Evolutionary conservation across 2,797 vertebrate genomes (phyloP), one percentile per base, ranked within the genome.

Genomic region (Threskiornis aethiopicus): DNA sequence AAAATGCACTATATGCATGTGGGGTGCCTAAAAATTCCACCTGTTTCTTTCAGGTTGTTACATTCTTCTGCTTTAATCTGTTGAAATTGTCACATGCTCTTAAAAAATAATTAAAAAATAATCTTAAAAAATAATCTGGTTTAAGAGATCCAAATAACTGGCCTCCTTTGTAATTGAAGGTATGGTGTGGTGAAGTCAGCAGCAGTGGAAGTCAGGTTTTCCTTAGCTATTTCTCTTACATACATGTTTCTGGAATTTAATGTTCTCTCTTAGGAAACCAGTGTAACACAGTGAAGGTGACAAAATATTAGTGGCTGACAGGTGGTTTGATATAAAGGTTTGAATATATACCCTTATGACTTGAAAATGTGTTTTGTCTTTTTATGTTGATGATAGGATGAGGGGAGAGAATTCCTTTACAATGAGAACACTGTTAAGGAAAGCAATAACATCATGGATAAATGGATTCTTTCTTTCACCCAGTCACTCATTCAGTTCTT

Each of bases 391-490:
- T 82, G 54, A 85, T 51, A 99, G 99, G 99, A 99, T 75, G 99
- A 99, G 33, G 97, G 97, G 71, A 91, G 98, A 59, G 97, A 98
- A 95, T 99, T 99, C 96, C 96, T 99, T 59, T 99, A 99, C 98
- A 99, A 99, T 37, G 99, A 99, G 98, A 99, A 96, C 97, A 98
- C 97, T 0, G 96, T 97, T 58, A 99, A 98, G 97, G 97, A 97
- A 93, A 99, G 99, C 71, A 96, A 97, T 97, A 99, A 99, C 98
- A 98, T 99, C 97, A 99, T 99, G 98, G 99, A 99, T 97, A 99
- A 99, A 89, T 99, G 99, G 99, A 98, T 99, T 95, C 98, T 99
- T 96, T 99, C 99, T 65, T 99, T 99, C 97, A 99, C 99, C 16
- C 99, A 99, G 73, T 99, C 99, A 0, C 99, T 99, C 66, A 97